These are phyloP conservation scores for Plectropomus leopardus DNA, from an alignment of 2,113 vertebrate genomes.

Conservation along the genomic window DNA sequence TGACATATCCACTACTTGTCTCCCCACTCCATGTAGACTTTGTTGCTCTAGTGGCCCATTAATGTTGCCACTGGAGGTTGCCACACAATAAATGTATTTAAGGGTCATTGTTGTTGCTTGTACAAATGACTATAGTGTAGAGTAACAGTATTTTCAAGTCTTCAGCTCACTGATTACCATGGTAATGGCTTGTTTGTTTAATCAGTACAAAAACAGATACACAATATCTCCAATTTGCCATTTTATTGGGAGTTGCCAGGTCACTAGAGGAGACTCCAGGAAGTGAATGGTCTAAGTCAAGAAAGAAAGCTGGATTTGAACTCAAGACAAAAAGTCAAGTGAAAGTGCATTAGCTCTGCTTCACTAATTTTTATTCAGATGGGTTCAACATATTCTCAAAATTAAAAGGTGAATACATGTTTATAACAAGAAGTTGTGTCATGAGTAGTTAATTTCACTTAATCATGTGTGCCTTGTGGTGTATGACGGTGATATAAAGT, in stretches of 20 bases:
- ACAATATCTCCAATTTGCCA: neutral
- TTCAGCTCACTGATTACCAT: neutral
- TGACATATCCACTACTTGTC: no score
- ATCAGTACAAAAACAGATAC: neutral
- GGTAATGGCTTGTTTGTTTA: neutral
- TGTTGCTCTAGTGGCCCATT: no score
- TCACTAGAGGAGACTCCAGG: neutral
- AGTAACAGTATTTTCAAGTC: no score
- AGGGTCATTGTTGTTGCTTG: no score
- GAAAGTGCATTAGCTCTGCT: neutral
- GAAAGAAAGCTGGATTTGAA: neutral
- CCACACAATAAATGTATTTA: no score
- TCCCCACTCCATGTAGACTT: no score
- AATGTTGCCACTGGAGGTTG: no score
- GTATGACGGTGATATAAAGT: neutral
- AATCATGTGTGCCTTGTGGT: neutral
- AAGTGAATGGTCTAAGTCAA: neutral
- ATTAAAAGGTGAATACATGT: neutral
- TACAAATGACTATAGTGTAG: no score
- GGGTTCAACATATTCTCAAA: neutral
- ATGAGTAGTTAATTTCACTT: neutral
- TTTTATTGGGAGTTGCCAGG: neutral
- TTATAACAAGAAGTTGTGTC: neutral
- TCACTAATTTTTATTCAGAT: neutral
- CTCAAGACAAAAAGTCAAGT: neutral